A percentile compares a stretch with the other conserved stretches of the same genome.
Conservation (phyloP, 2,888 invertebrate genomes). For the Scaptomyza polygonia region DNA sequence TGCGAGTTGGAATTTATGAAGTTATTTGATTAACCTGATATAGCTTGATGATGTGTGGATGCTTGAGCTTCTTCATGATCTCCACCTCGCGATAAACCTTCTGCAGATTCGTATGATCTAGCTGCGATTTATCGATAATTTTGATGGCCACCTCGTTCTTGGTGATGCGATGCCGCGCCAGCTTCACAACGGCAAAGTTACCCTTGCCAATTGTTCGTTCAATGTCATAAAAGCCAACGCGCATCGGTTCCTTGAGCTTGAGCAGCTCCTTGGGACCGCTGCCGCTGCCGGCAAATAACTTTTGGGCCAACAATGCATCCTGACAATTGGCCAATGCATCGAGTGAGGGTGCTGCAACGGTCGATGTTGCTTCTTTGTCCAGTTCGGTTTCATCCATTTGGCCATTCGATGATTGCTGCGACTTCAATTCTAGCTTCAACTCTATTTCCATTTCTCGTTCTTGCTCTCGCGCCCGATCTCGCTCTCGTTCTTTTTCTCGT, state of each 20-base stretch:
- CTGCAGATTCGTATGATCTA: conserved; percentile 95
- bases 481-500: conserved; percentile 3
- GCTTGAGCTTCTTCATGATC: conserved; percentile 97
- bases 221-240: conserved; percentile 99
- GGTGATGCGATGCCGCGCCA: conserved; percentile 98
- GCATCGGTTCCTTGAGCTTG: conserved; percentile 88
- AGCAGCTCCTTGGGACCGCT: conserved; percentile 67
- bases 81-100: conserved; percentile 99
- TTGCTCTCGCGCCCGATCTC: conserved; percentile 3
- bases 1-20: too few relatives aligned
- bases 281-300: conserved; percentile 59
- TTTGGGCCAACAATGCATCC: conserved; percentile 62
- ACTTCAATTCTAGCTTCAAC: conserved; percentile 1
- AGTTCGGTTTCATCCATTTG: conserved; percentile 20
- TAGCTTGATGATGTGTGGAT: conserved; percentile 98
- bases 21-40: conserved; percentile 87
- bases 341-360: conserved; percentile 54
- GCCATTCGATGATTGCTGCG: conserved; percentile 5
- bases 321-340: conserved; percentile 69
- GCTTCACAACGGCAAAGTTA: conserved; percentile 99
- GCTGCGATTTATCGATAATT: conserved; percentile 96
- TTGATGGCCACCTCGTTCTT: conserved; percentile 99
- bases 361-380: conserved; percentile 13
- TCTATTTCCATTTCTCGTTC: neutral
- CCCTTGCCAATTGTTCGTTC: conserved; percentile 99